phyloP scores from a whole-genome alignment of 1,140 invertebrate species.

The Lasaia peninsularis region DNA sequence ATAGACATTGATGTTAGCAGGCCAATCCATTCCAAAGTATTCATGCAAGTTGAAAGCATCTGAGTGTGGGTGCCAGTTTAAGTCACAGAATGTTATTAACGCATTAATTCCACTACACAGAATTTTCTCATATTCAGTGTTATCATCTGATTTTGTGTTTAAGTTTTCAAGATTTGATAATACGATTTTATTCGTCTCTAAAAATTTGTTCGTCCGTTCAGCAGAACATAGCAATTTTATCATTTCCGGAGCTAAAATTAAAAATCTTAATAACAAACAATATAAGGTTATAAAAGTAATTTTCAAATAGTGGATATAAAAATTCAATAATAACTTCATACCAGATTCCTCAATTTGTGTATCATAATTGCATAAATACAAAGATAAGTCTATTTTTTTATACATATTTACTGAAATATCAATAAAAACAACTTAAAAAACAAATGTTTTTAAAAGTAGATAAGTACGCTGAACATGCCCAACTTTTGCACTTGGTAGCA shows the following conservation, averaged over 20 bases:
- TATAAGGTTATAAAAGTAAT: neutral
- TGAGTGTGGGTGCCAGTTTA: conserved; percentile 89
- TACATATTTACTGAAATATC: neutral
- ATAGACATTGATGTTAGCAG: conserved; percentile 57
- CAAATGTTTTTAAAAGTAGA: no score
- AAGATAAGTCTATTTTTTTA: conserved; percentile 15
- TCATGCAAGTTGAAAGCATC: conserved; percentile 52
- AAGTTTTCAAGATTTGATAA: neutral
- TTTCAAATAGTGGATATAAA: neutral
- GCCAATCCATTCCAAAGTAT: conserved; percentile 66
- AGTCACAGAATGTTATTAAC: conserved; percentile 86
- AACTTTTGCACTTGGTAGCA: no score
- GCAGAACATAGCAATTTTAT: conserved; percentile 52
- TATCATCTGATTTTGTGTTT: conserved; percentile 25
- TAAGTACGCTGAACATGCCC: no score
- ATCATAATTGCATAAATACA: conserved; percentile 63
- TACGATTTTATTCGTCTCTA: neutral
- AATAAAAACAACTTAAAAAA: no score
- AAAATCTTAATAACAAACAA: conserved; percentile 10
- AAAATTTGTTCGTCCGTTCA: conserved; percentile 45
- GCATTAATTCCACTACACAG: conserved; percentile 40
- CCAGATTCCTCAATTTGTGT: conserved; percentile 37
- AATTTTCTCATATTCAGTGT: conserved; percentile 24
- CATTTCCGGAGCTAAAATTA: conserved; percentile 31
- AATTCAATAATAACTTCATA: conserved; percentile 24